Evolutionary conservation across 2,888 invertebrate genomes (phyloP).

Genomic region (Harpalus rufipes): DNA sequence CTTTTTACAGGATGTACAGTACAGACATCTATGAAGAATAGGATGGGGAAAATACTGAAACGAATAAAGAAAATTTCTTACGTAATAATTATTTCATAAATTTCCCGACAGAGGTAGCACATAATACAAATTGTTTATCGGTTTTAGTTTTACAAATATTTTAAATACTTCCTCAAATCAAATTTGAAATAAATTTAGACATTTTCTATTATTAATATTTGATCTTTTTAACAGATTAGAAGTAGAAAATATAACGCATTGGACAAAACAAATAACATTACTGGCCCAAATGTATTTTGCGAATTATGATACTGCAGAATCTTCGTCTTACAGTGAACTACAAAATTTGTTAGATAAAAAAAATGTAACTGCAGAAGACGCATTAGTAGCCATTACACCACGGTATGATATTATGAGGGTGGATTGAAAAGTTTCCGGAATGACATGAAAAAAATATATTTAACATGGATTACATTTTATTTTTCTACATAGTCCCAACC

Average conservation of each 20-base stretch:
- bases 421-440: no score
- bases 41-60: no score
- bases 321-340: background rate
- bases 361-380: conserved; percentile 68
- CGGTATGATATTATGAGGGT: conserved; percentile 69
- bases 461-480: no score
- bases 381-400: conserved; percentile 69
- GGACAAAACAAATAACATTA: conserved; percentile 20
- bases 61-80: no score
- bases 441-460: no score
- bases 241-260: background rate
- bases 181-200: background rate
- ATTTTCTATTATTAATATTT: background rate
- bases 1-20: no score
- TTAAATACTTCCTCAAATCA: background rate
- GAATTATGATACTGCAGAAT: conserved; percentile 30
- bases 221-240: background rate
- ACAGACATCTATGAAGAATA: no score
- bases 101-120: no score
- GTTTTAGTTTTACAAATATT: background rate
- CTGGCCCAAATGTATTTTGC: conserved; percentile 52
- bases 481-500: no score
- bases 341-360: conserved; percentile 70
- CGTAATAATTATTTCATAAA: no score
- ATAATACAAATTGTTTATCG: no score